Base-by-base conservation (phyloP, 2,797 vertebrate genomes). In the Bufotes viridis region DNA sequence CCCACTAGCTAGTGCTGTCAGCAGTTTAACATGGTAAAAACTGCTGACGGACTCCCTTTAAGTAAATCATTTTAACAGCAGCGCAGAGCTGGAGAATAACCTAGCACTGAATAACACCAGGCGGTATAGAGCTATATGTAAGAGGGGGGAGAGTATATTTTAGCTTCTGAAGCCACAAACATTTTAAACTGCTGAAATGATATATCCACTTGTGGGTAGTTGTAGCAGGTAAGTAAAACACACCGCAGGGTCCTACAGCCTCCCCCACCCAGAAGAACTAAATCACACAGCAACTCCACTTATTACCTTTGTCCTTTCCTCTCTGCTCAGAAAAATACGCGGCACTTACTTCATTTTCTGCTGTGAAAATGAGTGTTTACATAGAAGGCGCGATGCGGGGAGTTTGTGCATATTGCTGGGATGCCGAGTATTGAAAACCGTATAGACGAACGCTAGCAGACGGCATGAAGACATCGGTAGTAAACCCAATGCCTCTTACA, bases 321-420 rank as follows among this genome's bases (percentile, higher is more conserved):
- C 29, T 75, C 14, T 2, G 70, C 20, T 12, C 9, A 65, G 42
- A 15, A 26, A 76, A 51, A 63, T 49, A 65, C 29, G 57, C 10
- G 1, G 42, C 60, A 67, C 7, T 65, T 29, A 29, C 58, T 75
- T 65, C 49, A 85, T 67, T 51, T 53, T 85, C 74, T 78, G 34
- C 67, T 83, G 58, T 53, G 74, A 78, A 78, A 78, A 85, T 65
- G 15, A 78, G 17, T 53, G 20, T 78, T 85, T 67, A 85, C 58
- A 76, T 63, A 78, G 18, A 17, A 60, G 51, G 49, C 20, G 51
- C 72, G 26, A 29, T 26, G 58, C 55, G 9, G 22, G 8, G 14
- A 22, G 18, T 49, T 2, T 78, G 74, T 78, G 74, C 26, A 76
- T 61, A 57, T 63, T 78, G 18, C 42, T 9, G 20, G n/a, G 0